phyloP scores from a whole-genome alignment of 2,888 invertebrate genomes.

The Bellardia bayeri region DNA sequence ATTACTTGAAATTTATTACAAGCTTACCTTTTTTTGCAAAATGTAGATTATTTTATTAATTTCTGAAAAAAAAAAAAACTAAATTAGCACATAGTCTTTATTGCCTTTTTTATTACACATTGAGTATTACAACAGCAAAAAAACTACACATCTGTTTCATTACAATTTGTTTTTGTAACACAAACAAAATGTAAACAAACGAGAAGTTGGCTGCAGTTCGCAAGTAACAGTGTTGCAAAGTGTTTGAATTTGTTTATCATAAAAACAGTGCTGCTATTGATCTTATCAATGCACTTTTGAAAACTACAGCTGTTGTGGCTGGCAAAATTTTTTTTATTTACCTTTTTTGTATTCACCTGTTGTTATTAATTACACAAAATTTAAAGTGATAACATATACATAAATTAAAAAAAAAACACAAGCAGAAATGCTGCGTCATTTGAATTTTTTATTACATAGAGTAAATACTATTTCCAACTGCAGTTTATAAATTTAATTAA shows the following conservation, averaged over 20 bases:
- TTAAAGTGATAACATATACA: conserved; percentile 38
- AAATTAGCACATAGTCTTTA: not conserved
- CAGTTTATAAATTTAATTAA: not conserved
- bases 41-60: not conserved
- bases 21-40: no score
- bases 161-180: not conserved
- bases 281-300: not conserved
- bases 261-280: not conserved
- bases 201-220: conserved; percentile 42
- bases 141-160: not conserved
- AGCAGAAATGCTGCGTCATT: conserved; percentile 67
- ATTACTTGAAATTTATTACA: no score
- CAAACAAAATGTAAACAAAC: conserved; percentile 39
- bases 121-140: not conserved
- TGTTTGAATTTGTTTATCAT: not conserved
- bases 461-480: conserved; percentile 4
- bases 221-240: conserved; percentile 17
- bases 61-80: not conserved
- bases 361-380: conserved; percentile 15
- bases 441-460: conserved; percentile 38
- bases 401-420: conserved; percentile 11
- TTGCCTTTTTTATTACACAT: not conserved
- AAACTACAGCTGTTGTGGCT: not conserved
- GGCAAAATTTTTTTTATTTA: conserved; percentile 25
- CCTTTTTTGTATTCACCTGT: conserved; percentile 45